Percentiles rank a stretch among this genome's conserved stretches.
phyloP scores from a whole-genome alignment of 2,113 vertebrate genomes.

The Trichomycterus rosablanca region DNA sequence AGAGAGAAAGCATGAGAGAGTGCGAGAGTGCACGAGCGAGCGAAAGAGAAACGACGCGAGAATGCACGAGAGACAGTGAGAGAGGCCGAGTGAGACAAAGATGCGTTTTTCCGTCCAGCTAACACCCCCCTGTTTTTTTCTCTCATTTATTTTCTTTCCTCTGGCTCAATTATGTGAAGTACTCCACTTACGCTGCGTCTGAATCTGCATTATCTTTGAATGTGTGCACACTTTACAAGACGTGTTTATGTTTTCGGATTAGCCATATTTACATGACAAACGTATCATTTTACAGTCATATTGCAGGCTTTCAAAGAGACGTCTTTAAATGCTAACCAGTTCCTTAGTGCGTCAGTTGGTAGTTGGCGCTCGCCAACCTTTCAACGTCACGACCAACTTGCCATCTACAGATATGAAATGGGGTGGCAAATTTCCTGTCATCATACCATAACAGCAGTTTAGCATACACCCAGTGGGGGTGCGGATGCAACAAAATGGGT shows the following conservation, averaged over 20 bases:
- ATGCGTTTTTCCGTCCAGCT: slow-evolving; percentile 32
- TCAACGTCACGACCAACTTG: neutral
- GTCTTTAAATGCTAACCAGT: slow-evolving; percentile 7
- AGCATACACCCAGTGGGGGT: neutral
- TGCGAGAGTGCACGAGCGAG: too few relatives aligned
- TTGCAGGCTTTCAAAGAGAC: neutral
- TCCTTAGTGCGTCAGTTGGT: neutral
- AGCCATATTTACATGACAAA: slow-evolving; percentile 37
- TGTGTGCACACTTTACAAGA: slow-evolving; percentile 36
- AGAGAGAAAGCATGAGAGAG: too few relatives aligned
- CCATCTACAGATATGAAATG: neutral
- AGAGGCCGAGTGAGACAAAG: slow-evolving; percentile 23
- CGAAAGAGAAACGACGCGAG: too few relatives aligned
- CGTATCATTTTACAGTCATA: slow-evolving; percentile 23
- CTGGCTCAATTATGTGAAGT: slow-evolving; percentile 30
- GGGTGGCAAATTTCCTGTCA: neutral
- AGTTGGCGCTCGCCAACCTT: neutral
- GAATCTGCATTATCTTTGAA: slow-evolving; percentile 33
- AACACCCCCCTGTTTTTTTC: slow-evolving; percentile 2
- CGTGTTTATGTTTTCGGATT: slow-evolving; percentile 38
- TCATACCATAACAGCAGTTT: neutral
- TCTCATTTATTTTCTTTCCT: slow-evolving; percentile 26
- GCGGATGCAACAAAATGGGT: neutral
- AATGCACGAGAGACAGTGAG: too few relatives aligned
- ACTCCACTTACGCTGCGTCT: slow-evolving; percentile 21